Conservation (phyloP, 37 sponge, comb jelly and placozoan genomes). For the Aphrocallistes beatrix region DNA sequence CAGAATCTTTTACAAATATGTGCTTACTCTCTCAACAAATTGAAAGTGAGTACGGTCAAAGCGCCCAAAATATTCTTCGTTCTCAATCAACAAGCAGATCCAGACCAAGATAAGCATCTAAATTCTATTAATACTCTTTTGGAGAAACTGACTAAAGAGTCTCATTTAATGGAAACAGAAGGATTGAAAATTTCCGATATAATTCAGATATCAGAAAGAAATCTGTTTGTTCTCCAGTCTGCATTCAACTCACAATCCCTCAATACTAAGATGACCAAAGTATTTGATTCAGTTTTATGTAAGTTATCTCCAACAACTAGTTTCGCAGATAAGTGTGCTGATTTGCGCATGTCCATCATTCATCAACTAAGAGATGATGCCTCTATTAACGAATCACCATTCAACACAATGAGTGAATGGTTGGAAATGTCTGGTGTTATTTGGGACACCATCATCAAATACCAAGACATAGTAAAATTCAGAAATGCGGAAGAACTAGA, state of each 20-base stretch:
- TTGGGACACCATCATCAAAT: not conserved
- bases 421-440: not conserved
- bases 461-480: not conserved
- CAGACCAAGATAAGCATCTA: not conserved
- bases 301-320: not conserved
- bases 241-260: not conserved
- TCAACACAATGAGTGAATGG: not conserved
- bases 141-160: not conserved
- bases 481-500: not conserved
- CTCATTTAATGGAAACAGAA: not conserved
- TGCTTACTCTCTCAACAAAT: not conserved
- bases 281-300: not conserved
- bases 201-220: not conserved
- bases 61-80: slow-evolving; percentile 5
- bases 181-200: not conserved
- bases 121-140: not conserved
- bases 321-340: not conserved
- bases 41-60: not conserved
- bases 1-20: not conserved
- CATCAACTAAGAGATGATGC: not conserved
- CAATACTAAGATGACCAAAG: not conserved
- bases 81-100: not conserved
- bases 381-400: not conserved
- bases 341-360: not conserved
- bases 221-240: not conserved